Conservation (phyloP, 2,888 invertebrate genomes). For the Platycnemis pennipes region DNA sequence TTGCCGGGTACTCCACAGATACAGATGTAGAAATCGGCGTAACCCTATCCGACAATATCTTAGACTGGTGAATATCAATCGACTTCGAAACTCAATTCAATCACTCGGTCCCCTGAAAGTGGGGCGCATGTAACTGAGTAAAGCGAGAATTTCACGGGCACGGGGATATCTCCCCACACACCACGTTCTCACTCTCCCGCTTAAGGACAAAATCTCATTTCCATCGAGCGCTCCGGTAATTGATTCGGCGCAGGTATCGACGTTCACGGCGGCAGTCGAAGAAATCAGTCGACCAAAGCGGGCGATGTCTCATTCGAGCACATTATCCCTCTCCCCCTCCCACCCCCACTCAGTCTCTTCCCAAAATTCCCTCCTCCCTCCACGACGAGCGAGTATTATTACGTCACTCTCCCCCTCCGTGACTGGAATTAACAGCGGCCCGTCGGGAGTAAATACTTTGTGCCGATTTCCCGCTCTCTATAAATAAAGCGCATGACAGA, state of each 20-base stretch:
- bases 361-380: background rate
- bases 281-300: background rate
- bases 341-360: background rate
- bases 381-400: background rate
- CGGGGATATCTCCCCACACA: background rate
- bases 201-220: background rate
- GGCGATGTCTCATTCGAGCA: background rate
- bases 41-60: too few species aligned
- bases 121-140: background rate
- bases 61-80: background rate
- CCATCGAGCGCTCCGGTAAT: background rate
- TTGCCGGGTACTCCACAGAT: too few species aligned
- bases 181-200: background rate
- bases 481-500: background rate
- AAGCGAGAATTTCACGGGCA: background rate
- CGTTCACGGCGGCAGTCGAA: background rate
- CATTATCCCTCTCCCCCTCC: background rate
- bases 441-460: background rate
- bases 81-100: background rate
- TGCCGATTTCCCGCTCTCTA: background rate
- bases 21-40: too few species aligned
- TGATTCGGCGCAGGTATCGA: background rate
- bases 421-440: background rate
- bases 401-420: background rate
- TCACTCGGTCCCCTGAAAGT: background rate